Evolutionary conservation across 2,797 vertebrate genomes (phyloP), one percentile per base, ranked within the genome.

Genomic region (Sphenopsis melanotis): DNA sequence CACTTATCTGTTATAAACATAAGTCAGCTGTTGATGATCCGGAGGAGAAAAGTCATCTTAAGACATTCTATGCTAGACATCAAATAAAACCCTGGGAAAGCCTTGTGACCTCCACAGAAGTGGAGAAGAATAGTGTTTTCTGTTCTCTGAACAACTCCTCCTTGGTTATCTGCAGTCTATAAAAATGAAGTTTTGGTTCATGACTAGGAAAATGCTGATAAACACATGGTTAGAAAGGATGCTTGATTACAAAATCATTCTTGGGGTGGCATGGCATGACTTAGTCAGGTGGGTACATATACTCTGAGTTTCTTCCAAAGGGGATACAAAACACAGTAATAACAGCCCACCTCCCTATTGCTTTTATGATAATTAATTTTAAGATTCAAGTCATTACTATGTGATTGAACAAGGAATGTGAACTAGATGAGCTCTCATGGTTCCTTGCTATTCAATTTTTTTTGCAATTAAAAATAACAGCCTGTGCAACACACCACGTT

Each of bases 51-150:
- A 87, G 42, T 42, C 6, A 84, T 39, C 30, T 63, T 44, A 66
- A 74, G 7, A 74, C 27, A 77, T 24, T 41, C 16, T n/a, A 4
- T 36, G 49, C 29, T 21, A 91, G 64, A 70, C 34, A 80, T 26
- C 23, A 84, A 2, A 72, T 37, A 82, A 76, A 79, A 46, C 16
- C 71, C 50, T 47, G 24, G 64, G 60, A 87, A 84, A 66, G 27
- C 36, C 90, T 89, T 85, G 75, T 95, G 96, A 97, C 64, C 29
- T 87, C 47, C 36, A n/a, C 30, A 68, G 36, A 75, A 34, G 14
- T 26, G 24, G 39, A 94, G 2, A 10, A 76, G 56, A 94, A 89
- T 10, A 87, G 23, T 49, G 34, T 46, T 86, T 77, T 66, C 75
- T 91, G 42, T 76, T 90, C 77, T 71, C 80, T 75, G 64, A 87